Conservation (phyloP, 2,888 invertebrate species). For the Incurvaria masculella region DNA sequence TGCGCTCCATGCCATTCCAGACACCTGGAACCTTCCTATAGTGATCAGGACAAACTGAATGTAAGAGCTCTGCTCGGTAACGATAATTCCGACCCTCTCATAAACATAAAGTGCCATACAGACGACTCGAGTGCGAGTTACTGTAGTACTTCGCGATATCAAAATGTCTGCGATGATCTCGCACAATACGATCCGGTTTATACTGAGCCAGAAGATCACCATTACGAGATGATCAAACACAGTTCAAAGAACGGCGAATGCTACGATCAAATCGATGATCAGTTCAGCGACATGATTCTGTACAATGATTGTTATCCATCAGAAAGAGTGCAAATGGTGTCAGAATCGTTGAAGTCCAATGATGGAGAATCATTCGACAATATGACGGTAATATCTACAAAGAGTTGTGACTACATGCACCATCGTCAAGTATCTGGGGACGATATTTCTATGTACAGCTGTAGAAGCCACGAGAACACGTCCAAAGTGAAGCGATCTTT, state of each 20-base stretch:
- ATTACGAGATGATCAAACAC: constrained; percentile 33
- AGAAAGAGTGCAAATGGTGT: not conserved
- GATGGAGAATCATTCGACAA: constrained; percentile 55
- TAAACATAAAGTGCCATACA: not conserved
- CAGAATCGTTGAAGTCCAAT: constrained; percentile 22
- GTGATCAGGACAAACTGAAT: constrained; percentile 1
- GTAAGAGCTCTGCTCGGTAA: not conserved
- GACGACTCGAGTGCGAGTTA: constrained; percentile 19
- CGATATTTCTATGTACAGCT: constrained; percentile 57
- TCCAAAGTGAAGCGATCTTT: constrained; percentile 17
- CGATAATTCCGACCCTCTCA: not conserved
- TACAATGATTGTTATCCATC: not conserved
- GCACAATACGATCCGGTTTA: constrained; percentile 43
- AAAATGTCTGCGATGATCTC: not conserved
- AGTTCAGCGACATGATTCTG: not conserved
- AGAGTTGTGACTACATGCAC: constrained; percentile 16
- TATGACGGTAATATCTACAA: constrained; percentile 42
- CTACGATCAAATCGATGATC: not conserved
- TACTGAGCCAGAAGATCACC: constrained; percentile 40
- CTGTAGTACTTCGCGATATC: constrained; percentile 20
- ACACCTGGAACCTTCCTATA: not conserved
- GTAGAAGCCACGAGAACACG: constrained; percentile 49
- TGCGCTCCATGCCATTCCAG: not conserved
- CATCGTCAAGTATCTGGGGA: constrained; percentile 34
- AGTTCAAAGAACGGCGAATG: not conserved